Evolutionary conservation across 2,113 vertebrate species (phyloP), one percentile per base, ranked within the genome.

Genomic region (Aptenodytes patagonicus): DNA sequence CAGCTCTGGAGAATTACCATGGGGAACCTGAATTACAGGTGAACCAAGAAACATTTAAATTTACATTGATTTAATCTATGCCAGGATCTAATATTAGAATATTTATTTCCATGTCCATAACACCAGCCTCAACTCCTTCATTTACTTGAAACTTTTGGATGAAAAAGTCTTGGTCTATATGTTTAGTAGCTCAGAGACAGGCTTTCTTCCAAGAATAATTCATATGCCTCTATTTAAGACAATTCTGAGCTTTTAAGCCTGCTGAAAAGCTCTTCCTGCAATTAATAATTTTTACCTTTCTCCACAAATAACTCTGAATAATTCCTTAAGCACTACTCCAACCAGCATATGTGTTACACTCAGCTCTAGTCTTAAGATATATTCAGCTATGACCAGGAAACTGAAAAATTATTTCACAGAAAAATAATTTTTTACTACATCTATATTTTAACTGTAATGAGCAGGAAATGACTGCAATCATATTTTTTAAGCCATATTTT

Each of bases 1-100:
- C 89, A 99, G 98, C 83, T 99, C 99, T 38, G 99, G 98, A 61
- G 98, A 97, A 47, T 96, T 98, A 69, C 99, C 98, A 7, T 98
- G 97, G n/a, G 98, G 98, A 92, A 99, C 97, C 99, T 99, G 97
- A 52, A 54, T 58, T 77, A 92, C 44, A 86, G 24, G 34, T 5
- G 44, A 87, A 60, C 42, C 82, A 77, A 87, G 70, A 72, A 69
- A 47, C 38, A 71, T 28, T 46, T 25, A 32, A 0, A 11, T 46
- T 90, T 38, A 2, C 1, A 64, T 7, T 31, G 40, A 34, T 44
- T 90, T 54, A 18, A 44, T 64, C n/a, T 47, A 62, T 62, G 69
- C 21, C 11, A 72, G 44, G 46, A 57, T 32, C n/a, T 72, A 83
- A 32, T 31, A 69, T 14, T 26, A n/a, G 36, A 54, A 13, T 46